Percentiles rank a stretch among this genome's conserved stretches.
These are phyloP conservation scores for Melanogrammus aeglefinus DNA, from an alignment of 2,797 vertebrate genomes.

Conservation along the genomic window DNA sequence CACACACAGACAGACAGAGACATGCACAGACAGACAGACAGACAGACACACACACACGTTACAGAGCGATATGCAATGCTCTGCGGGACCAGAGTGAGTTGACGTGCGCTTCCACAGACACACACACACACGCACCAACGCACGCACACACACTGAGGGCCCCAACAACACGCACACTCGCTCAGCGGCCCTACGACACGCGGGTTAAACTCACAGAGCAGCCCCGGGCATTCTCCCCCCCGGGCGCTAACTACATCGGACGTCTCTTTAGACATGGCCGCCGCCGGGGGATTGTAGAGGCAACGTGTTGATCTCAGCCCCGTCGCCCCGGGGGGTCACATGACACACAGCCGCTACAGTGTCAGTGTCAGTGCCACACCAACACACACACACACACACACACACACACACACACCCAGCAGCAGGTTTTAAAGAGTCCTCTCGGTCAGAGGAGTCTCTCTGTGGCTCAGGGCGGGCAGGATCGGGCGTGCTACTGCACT, in stretches of 20 bases:
- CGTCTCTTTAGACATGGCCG: slow-evolving; percentile 60
- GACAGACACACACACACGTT: no score
- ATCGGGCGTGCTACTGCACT: neutral
- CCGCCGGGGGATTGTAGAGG: slow-evolving; percentile 50
- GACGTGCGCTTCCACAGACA: no score
- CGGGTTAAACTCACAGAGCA: slow-evolving; percentile 66
- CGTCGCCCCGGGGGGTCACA: slow-evolving; percentile 46
- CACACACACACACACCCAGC: slow-evolving; percentile 25
- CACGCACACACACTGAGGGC: no score
- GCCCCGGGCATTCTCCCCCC: slow-evolving; percentile 39
- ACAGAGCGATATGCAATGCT: neutral
- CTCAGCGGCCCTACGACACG: slow-evolving; percentile 22
- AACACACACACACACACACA: no score
- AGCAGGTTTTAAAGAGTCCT: neutral
- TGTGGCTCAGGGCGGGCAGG: neutral
- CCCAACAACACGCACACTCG: slow-evolving; percentile 1
- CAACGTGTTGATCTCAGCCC: slow-evolving; percentile 35
- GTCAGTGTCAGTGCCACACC: slow-evolving; percentile 43
- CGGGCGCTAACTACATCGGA: slow-evolving; percentile 61
- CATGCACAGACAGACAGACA: neutral
- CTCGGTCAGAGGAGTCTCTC: neutral
- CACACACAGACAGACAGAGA: no score
- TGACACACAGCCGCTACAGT: slow-evolving; percentile 55
- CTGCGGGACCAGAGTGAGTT: neutral
- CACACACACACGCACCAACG: no score